Evolutionary conservation across 1,140 invertebrate species (phyloP).

Genomic region (Anoplophora glabripennis): DNA sequence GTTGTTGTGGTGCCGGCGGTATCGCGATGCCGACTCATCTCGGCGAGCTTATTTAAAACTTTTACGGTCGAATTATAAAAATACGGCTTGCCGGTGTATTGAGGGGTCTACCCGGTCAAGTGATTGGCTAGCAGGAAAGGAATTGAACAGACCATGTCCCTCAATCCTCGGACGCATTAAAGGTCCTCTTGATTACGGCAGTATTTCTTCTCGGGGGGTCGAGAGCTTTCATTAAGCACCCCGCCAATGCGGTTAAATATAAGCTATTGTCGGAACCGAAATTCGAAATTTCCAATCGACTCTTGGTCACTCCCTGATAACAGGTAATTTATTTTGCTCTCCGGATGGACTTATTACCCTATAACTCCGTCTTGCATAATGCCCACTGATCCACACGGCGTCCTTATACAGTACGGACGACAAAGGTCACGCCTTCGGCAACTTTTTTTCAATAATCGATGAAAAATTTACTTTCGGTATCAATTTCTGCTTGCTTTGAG

Average conservation of each 20-base stretch:
- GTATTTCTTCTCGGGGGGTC: constrained; percentile 42
- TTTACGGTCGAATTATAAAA: background rate
- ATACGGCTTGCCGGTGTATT: constrained; percentile 5
- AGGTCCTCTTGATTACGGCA: constrained; percentile 45
- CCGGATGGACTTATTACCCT: too few relatives aligned
- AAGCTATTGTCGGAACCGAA: constrained; percentile 33
- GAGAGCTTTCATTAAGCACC: constrained; percentile 41
- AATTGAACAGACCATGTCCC: constrained; percentile 44
- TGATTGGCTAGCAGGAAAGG: constrained; percentile 43
- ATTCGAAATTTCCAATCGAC: constrained; percentile 37
- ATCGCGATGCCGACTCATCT: too few relatives aligned
- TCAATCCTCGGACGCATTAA: constrained; percentile 44
- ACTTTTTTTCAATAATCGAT: too few relatives aligned
- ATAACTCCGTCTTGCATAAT: too few relatives aligned
- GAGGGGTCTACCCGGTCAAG: constrained; percentile 15
- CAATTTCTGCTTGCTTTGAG: too few relatives aligned
- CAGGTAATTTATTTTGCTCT: constrained; percentile 36
- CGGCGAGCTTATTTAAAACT: too few relatives aligned
- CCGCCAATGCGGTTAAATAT: constrained; percentile 38
- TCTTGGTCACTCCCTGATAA: constrained; percentile 38
- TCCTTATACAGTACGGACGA: too few relatives aligned
- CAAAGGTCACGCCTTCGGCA: too few relatives aligned
- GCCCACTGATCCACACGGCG: too few relatives aligned
- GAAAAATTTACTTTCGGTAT: too few relatives aligned
- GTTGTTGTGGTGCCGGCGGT: too few relatives aligned